These are phyloP conservation scores for Drosophila nigricruria DNA, from an alignment of 2,888 invertebrate species.

Conservation along the genomic window DNA sequence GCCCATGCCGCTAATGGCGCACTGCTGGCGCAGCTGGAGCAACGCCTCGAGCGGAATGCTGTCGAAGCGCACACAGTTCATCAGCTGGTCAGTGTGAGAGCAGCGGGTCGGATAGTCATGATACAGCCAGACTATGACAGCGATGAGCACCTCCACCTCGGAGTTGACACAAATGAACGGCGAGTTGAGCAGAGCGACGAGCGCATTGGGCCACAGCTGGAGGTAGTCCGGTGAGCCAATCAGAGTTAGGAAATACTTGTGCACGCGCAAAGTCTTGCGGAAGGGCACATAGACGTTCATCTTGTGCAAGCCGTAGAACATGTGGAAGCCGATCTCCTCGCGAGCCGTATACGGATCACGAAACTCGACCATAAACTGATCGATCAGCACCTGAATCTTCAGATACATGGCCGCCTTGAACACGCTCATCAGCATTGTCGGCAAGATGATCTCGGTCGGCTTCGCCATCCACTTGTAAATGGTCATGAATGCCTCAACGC, in stretches of 20 bases:
- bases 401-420: conserved; percentile 37
- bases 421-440: conserved; percentile 27
- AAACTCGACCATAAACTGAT: conserved; percentile 33
- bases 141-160: conserved; percentile 46
- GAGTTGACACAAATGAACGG: conserved; percentile 42
- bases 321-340: conserved; percentile 48
- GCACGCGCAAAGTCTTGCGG: conserved; percentile 14
- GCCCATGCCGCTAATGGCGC: neutral
- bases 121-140: conserved; percentile 23
- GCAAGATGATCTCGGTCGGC: conserved; percentile 24
- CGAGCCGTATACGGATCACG: conserved; percentile 14
- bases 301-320: conserved; percentile 25
- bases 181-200: conserved; percentile 32
- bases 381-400: conserved; percentile 19
- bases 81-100: neutral
- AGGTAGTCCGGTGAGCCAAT: conserved; percentile 24
- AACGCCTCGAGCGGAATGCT: conserved; percentile 37
- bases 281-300: conserved; percentile 11
- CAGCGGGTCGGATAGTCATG: conserved; percentile 24
- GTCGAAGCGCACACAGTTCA: conserved; percentile 26
- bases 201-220: conserved; percentile 13
- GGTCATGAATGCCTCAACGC: conserved; percentile 10
- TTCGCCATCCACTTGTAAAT: conserved; percentile 46
- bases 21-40: conserved; percentile 7
- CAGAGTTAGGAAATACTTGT: conserved; percentile 43